Conservation (phyloP, 2,888 invertebrate genomes). For the Labia minor region DNA sequence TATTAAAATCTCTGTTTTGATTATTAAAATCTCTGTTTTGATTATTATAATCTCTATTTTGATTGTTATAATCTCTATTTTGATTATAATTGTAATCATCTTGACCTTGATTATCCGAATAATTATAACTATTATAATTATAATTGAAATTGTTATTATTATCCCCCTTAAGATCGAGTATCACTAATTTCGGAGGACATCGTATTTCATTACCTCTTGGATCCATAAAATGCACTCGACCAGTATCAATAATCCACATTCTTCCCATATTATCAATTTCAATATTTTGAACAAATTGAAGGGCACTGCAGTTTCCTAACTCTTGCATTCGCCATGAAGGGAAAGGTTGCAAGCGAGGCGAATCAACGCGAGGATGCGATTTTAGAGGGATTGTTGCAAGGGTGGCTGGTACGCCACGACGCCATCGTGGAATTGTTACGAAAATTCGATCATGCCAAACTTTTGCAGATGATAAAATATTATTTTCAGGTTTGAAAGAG, state of each 20-base stretch:
- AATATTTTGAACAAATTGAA: constrained; percentile 64
- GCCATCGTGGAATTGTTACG: constrained; percentile 61
- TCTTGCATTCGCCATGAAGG: constrained; percentile 60
- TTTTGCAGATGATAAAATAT: constrained; percentile 66
- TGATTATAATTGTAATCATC: not conserved
- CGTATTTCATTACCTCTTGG: constrained; percentile 31
- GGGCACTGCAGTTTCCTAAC: constrained; percentile 52
- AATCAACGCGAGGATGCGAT: constrained; percentile 45
- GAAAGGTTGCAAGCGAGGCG: constrained; percentile 60
- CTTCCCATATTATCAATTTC: constrained; percentile 59
- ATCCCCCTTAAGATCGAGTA: constrained; percentile 50
- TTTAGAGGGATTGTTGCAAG: constrained; percentile 56
- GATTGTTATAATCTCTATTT: not conserved
- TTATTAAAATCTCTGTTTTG: not conserved
- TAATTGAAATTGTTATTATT: not conserved
- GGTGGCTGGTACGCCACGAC: constrained; percentile 66
- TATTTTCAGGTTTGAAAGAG: constrained; percentile 57
- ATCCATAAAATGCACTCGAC: constrained; percentile 49
- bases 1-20: not conserved
- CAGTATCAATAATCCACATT: constrained; percentile 60
- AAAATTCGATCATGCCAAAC: constrained; percentile 60
- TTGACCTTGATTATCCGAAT: not conserved
- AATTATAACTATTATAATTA: not conserved
- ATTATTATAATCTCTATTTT: not conserved
- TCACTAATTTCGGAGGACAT: constrained; percentile 57